These are phyloP conservation scores for Falco novaeseelandiae DNA, from an alignment of 2,797 vertebrate species.

Conservation along the genomic window DNA sequence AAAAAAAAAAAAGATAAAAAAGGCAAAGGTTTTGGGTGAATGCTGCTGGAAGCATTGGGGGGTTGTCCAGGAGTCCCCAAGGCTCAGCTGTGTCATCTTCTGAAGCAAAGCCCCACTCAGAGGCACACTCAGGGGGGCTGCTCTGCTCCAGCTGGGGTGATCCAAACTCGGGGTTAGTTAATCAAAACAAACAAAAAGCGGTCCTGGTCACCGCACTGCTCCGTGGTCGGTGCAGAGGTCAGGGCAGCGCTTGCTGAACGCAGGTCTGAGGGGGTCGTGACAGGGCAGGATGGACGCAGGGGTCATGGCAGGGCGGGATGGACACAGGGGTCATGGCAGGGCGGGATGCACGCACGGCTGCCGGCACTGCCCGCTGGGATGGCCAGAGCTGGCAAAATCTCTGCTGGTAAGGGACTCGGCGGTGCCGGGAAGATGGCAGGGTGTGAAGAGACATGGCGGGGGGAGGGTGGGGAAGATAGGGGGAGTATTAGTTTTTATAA, in stretches of 20 bases:
- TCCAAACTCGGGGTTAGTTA: not conserved
- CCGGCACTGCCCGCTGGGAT: not conserved
- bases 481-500: not conserved
- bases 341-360: not conserved
- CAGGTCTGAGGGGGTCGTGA: no score
- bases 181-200: not conserved
- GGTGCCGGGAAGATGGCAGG: not conserved
- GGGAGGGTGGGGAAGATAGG: accelerated
- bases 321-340: not conserved
- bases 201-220: not conserved
- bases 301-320: no score
- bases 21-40: not conserved
- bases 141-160: not conserved
- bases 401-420: constrained; percentile 48
- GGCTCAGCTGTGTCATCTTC: not conserved
- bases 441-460: not conserved
- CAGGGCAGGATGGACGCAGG: not conserved
- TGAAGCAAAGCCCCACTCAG: constrained; percentile 27
- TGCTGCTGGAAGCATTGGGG: not conserved
- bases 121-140: not conserved
- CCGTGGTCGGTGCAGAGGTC: not conserved
- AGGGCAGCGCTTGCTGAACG: not conserved
- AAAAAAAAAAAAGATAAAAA: no score
- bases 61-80: not conserved
- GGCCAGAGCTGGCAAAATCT: constrained; percentile 1